Conservation (phyloP, 2,113 vertebrate species). For the Strix uralensis region DNA sequence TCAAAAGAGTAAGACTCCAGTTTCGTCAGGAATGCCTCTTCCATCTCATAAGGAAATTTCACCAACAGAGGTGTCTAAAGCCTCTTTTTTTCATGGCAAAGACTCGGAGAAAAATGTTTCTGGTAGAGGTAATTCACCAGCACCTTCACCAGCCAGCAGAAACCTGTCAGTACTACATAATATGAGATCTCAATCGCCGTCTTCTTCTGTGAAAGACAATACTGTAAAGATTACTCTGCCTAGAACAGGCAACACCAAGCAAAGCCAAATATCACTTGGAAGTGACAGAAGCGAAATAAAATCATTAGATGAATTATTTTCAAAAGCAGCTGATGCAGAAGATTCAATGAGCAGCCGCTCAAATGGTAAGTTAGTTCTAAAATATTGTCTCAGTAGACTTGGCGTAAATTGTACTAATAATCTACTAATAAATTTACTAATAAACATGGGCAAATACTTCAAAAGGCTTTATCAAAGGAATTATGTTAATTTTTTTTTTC, state of each 20-base stretch:
- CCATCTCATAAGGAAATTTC: neutral
- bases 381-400: neutral
- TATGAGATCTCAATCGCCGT: accelerated
- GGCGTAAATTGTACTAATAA: neutral
- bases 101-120: neutral
- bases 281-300: conserved; percentile 59
- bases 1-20: neutral
- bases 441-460: neutral
- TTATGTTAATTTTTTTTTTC: neutral
- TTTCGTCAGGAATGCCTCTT: neutral
- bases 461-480: neutral
- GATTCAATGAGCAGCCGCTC: conserved; percentile 63
- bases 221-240: neutral
- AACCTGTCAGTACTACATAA: neutral
- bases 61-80: neutral
- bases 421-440: neutral
- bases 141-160: neutral
- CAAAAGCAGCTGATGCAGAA: neutral
- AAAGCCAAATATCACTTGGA: conserved; percentile 29
- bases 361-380: conserved; percentile 63
- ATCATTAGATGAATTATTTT: conserved; percentile 78
- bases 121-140: neutral
- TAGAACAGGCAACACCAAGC: neutral
- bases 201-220: neutral
- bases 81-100: neutral